These are phyloP conservation scores for Leptobrachium leishanense DNA, from an alignment of 2,113 vertebrate genomes.

Conservation along the genomic window DNA sequence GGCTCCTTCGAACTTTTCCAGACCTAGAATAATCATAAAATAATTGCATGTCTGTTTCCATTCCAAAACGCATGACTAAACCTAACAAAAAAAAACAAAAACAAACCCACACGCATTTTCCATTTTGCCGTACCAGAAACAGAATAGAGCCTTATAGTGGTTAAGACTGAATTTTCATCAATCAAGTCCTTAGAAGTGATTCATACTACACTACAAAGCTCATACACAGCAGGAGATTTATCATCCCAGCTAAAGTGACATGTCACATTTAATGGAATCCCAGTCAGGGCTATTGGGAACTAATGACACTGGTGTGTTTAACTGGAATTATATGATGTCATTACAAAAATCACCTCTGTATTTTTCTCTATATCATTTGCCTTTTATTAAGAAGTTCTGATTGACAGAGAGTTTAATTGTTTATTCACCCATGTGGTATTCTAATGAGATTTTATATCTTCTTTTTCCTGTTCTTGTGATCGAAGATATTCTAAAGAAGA, in stretches of 20 bases:
- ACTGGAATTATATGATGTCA: slow-evolving; percentile 3
- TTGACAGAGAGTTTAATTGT: slow-evolving; percentile 3
- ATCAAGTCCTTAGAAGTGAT: neutral
- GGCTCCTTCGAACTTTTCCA: no score
- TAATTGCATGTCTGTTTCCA: no score
- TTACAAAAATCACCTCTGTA: slow-evolving; percentile 3
- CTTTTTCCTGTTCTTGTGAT: neutral
- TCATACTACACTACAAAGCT: neutral
- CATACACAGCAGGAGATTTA: neutral
- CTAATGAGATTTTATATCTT: neutral
- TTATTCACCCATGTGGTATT: slow-evolving; percentile 1
- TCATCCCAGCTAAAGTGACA: neutral
- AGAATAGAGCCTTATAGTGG: neutral
- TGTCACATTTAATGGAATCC: slow-evolving; percentile 8
- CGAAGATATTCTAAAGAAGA: neutral
- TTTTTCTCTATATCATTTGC: slow-evolving; percentile 14
- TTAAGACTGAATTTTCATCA: neutral
- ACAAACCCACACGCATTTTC: no score
- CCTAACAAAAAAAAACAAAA: no score
- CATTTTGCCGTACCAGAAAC: neutral
- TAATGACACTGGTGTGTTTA: slow-evolving; percentile 21
- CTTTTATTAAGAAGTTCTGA: neutral
- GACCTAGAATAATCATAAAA: no score
- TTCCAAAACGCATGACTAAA: no score
- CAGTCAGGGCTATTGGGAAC: neutral